These are phyloP conservation scores for Proteles cristata DNA, from an alignment of 2,113 vertebrate genomes.

Conservation along the genomic window DNA sequence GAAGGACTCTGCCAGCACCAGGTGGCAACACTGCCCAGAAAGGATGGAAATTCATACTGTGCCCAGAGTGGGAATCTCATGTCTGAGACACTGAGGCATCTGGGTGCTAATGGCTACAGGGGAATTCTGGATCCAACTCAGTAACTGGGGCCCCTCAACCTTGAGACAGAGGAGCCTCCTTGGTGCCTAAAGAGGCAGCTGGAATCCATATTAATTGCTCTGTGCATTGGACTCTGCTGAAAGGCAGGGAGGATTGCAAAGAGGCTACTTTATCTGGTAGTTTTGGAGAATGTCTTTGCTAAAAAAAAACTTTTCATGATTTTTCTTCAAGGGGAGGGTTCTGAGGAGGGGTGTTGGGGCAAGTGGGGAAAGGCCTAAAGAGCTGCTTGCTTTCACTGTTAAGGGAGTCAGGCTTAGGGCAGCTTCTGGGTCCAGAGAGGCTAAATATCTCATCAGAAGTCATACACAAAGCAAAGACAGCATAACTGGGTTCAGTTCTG, in stretches of 20 bases:
- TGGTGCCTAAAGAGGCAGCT: not conserved
- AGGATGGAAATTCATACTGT: not conserved
- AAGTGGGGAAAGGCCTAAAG: not conserved
- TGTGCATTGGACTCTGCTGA: rapidly evolving
- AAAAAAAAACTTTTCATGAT: not conserved
- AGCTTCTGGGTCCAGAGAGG: not conserved
- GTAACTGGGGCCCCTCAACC: not conserved
- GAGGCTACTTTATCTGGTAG: not conserved
- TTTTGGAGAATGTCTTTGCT: constrained; percentile 30
- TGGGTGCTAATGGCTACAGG: not conserved
- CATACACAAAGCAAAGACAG: not conserved
- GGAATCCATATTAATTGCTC: not conserved
- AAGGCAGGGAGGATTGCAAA: not conserved
- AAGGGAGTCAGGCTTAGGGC: not conserved
- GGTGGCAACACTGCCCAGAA: rapidly evolving
- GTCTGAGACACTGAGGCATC: not conserved
- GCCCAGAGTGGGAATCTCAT: not conserved
- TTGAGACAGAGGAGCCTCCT: not conserved
- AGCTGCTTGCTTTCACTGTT: not conserved
- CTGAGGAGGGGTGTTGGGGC: too few species aligned
- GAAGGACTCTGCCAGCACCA: not conserved
- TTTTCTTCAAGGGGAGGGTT: too few species aligned
- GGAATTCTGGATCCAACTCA: not conserved
- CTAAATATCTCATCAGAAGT: not conserved
- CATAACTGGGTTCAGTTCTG: not conserved